These are phyloP conservation scores for Watsonalla cultraria DNA, from an alignment of 2,888 invertebrate species.

Conservation along the genomic window DNA sequence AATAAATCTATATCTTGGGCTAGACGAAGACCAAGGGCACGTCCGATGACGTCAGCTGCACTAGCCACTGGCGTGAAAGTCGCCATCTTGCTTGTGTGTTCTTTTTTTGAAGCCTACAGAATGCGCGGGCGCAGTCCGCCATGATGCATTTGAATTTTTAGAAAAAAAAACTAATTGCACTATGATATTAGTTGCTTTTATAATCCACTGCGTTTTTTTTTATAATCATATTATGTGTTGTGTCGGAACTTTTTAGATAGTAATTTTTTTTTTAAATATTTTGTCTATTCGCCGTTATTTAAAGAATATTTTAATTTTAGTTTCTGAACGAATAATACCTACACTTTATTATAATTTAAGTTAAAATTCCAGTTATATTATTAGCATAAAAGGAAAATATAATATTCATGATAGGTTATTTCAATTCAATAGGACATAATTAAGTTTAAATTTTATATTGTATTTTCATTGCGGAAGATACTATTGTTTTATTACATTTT, in stretches of 20 bases:
- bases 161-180: background rate
- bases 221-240: no score
- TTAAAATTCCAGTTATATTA: no score
- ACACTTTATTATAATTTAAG: background rate
- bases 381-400: no score
- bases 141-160: slow-evolving; percentile 44
- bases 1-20: slow-evolving; percentile 35
- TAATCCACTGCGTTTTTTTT: no score
- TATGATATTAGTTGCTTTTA: background rate
- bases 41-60: slow-evolving; percentile 72
- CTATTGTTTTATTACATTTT: background rate
- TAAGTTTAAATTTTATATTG: no score
- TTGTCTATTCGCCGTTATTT: no score
- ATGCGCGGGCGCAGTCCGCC: slow-evolving; percentile 61
- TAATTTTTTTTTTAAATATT: no score
- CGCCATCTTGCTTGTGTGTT: slow-evolving; percentile 73
- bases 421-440: no score
- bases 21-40: slow-evolving; percentile 68
- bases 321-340: background rate
- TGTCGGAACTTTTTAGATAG: no score
- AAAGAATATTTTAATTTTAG: no score
- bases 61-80: slow-evolving; percentile 74
- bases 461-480: no score
- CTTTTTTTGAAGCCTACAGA: slow-evolving; percentile 74
- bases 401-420: no score